These are phyloP conservation scores for Ramphastos sulfuratus DNA, from an alignment of 2,113 vertebrate genomes.

Conservation along the genomic window DNA sequence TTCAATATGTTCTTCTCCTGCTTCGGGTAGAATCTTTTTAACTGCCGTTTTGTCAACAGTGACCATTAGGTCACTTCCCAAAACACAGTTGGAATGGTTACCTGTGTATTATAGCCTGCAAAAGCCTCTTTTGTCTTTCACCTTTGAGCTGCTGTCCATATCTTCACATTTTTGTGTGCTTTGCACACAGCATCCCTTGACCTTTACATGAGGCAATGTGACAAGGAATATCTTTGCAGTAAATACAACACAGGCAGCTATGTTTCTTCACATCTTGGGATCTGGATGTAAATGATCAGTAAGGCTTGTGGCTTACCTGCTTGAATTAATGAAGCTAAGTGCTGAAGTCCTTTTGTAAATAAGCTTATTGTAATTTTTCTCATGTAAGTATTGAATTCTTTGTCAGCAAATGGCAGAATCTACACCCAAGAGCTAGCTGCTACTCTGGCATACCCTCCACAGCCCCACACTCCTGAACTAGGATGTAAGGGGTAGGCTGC, in stretches of 20 bases:
- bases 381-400: neutral
- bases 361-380: neutral
- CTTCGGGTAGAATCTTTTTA: neutral
- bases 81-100: neutral
- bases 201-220: neutral
- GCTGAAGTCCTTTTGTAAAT: neutral
- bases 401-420: neutral
- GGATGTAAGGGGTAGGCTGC: neutral
- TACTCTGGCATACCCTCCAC: neutral
- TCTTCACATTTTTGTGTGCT: neutral
- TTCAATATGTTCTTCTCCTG: neutral
- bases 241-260: neutral
- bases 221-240: neutral
- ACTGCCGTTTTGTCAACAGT: neutral
- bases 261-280: neutral
- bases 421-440: neutral
- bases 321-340: neutral
- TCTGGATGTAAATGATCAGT: neutral
- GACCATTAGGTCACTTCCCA: neutral
- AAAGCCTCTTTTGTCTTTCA: neutral
- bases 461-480: fast-evolving
- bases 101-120: neutral
- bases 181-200: neutral
- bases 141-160: neutral
- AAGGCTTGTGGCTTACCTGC: neutral